Evolutionary conservation across 2,888 invertebrate species (phyloP), one percentile per base, ranked within the genome.

Genomic region (Himalopsyche tibetana): DNA sequence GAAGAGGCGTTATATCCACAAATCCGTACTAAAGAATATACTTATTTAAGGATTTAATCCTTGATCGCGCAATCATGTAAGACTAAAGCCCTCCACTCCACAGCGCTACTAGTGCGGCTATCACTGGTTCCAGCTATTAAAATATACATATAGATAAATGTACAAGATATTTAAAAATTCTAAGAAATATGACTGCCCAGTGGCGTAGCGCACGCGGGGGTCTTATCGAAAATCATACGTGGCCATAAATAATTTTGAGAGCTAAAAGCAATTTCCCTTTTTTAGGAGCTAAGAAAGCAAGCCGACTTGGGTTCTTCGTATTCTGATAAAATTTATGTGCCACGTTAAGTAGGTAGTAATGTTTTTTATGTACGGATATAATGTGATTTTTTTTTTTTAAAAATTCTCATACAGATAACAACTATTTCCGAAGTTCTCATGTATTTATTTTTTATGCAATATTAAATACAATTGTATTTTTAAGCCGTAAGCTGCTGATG

Each of bases 151-250:
- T 51, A 51, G 51, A 45, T 45, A 45, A 45, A 56, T 56, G 19
- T 56, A 56, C 6, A 9, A 56, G 56, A 63, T 63, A 19, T 63
- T 63, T 63, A 63, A 63, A 63, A 63, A 63, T 8, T 19, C 19
- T 11, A 63, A 19, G 63, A 63, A 63, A 63, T 63, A 63, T 19
- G 63, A 63, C 19, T 8, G 63, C 8, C 19, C 63, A 63, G 63
- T 63, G 63, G 19, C 63, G 63, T 63, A 63, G 63, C 3, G 28
- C 63, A 63, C 63, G 63, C 63, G n/a, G 19, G 63, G 63, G 63
- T 63, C 63, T 63, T 63, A 63, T 63, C 63, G 63, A 63, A 63
- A 63, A 63, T 63, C 63, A 63, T 63, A 63, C 63, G 63, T 19
- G 63, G 63, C 15, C 63, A 63, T 63, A 63, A 63, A 63, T 63